Evolutionary conservation across 1,140 invertebrate species (phyloP).

Genomic region (Papilio aristodemus): DNA sequence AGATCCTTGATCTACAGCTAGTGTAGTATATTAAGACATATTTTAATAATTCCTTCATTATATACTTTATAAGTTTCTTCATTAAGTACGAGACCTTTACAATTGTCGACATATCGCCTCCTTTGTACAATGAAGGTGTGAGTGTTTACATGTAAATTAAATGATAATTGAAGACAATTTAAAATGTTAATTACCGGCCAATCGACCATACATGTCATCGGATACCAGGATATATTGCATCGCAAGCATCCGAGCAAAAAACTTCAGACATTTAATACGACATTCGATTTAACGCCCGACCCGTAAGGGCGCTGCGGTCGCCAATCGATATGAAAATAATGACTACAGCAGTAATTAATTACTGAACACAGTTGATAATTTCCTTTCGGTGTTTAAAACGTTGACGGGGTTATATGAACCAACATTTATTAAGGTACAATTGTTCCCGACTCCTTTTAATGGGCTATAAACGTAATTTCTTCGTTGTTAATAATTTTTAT

Average conservation of each 20-base stretch:
- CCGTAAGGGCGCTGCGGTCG: background rate
- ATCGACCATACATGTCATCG: constrained; percentile 3
- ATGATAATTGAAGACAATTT: constrained; percentile 20
- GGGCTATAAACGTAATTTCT: background rate
- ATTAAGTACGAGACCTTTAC: background rate
- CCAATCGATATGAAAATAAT: background rate
- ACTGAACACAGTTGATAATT: background rate
- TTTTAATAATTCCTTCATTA: too few relatives aligned
- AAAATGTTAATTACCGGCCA: constrained; percentile 11
- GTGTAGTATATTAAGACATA: too few relatives aligned
- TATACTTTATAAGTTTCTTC: background rate
- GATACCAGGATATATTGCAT: constrained; percentile 1
- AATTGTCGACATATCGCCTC: background rate
- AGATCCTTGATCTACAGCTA: too few relatives aligned
- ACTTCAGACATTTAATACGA: constrained; percentile 1
- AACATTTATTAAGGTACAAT: background rate
- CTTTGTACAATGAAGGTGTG: constrained; percentile 5
- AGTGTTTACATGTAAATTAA: constrained; percentile 21
- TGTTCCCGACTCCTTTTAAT: background rate
- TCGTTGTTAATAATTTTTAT: background rate
- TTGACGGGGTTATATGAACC: background rate
- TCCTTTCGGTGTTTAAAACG: background rate
- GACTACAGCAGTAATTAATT: background rate
- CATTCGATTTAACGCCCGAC: constrained; percentile 9
- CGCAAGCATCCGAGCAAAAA: background rate